Base-by-base conservation (phyloP, 2,888 invertebrate species). In the Mactromeris polynyma region DNA sequence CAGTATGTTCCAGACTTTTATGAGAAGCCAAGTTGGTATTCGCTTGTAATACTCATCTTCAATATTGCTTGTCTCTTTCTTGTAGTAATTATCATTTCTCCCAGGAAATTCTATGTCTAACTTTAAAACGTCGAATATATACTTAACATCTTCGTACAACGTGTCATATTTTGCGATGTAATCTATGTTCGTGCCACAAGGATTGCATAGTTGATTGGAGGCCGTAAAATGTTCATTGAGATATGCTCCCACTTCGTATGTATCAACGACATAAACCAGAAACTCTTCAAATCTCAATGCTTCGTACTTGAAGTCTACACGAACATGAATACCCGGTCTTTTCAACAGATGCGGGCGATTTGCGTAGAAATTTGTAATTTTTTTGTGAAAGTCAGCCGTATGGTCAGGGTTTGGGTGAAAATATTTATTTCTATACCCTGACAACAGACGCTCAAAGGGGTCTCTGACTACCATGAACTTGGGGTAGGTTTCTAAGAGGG, bases 171-270 rank as follows among this genome's bases (percentile, higher is more conserved):
- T 98, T 95, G 98, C 99, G 92, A 99, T 98, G 95, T 98, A 98
- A 95, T 98, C 98, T 96, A 99, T 99, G 95, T 98, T 98, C 92
- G 99, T 97, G 38, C 97, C 97, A 96, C 99, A 99, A 0, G 99
- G 99, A 96, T 98, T 98, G 96, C 99, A 99, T 81, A 99, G 97
- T 85, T 98, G 98, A 89, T 98, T 97, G 92, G 98, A 98, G 0
- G 98, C 98, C 94, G 98, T 97, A 99, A 99, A 99, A 95, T 99
- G 99, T 95, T 99, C 99, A 96, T 99, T 99, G 0, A 97, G 78
- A 86, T 94, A 86, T 97, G 97, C 87, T 64, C 86, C 73, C 1
- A 87, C 80, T 19, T 90, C 90, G 33, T 80, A 85, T 3, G 81
- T 33, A 83, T 97, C 97, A 73, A 98, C 97, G 82, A 99, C 97